phyloP scores from a whole-genome alignment of 2,888 invertebrate genomes.

The Polymixis flavicincta region DNA sequence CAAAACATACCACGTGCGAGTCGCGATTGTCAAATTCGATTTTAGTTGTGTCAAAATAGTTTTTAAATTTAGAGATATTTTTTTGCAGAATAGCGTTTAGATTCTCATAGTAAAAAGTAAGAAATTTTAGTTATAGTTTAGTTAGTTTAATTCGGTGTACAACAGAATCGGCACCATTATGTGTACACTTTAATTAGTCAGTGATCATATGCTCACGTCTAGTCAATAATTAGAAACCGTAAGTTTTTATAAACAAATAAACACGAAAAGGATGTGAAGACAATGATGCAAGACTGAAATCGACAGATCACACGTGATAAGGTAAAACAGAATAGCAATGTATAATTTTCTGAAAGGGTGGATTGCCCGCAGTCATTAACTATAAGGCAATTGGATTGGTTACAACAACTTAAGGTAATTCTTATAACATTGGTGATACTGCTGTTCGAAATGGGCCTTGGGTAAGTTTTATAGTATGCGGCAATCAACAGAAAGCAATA shows the following conservation, averaged over 20 bases:
- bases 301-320: constrained; percentile 2
- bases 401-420: background rate
- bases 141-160: too few relatives aligned
- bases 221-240: constrained; percentile 56
- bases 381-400: background rate
- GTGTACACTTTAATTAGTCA: constrained; percentile 61
- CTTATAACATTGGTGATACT: background rate
- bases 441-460: background rate
- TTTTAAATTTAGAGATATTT: too few relatives aligned
- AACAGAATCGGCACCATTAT: too few relatives aligned
- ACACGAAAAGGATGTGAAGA: constrained; percentile 63
- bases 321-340: background rate
- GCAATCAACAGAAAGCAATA: background rate
- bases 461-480: background rate
- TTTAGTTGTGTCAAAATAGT: too few relatives aligned
- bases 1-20: too few relatives aligned
- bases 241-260: constrained; percentile 58
- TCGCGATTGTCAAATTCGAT: too few relatives aligned
- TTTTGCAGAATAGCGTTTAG: too few relatives aligned
- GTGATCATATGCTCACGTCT: constrained; percentile 59
- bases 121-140: too few relatives aligned
- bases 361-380: background rate
- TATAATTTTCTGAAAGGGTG: background rate
- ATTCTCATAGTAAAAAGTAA: too few relatives aligned
- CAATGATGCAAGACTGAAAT: constrained; percentile 42